Base-by-base conservation (phyloP, 2,888 invertebrate genomes). In the Ypsolopha sequella region DNA sequence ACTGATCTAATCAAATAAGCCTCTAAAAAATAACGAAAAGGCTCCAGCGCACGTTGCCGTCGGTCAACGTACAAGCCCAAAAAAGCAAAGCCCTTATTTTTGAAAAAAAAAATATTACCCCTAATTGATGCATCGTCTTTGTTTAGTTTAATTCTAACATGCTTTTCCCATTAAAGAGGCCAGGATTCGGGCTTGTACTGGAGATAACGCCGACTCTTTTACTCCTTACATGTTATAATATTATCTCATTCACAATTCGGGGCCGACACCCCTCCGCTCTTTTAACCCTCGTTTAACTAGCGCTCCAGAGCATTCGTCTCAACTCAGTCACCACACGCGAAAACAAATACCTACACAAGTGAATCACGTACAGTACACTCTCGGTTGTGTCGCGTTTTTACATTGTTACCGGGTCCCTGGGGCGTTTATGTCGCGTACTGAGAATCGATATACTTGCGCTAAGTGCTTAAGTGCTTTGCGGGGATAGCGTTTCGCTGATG, bases 61-160 rank as follows among this genome's bases (percentile, higher is more conserved):
- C 73, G 73, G 73, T 73, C 80, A 73, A 71, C 69, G 73, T 66
- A 80, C 80, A 82, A 76, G 74, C 70, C 76, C 80, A 76, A 73
- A 84, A 80, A 82, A 79, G 71, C 78, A 75, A 71, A 81, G 73
- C 73, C 77, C 76, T 76, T 85, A 80, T 81, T 74, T 61, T 63
- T 66, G 73, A 70, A 68, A 62, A 65, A 76, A 75, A 73, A 64
- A 75, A 68, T 68, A 70, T 67, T 71, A 73, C 66, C 76, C 77
- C 84, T 87, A 87, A 87, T 87, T 87, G 87, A 87, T 87, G 87
- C 86, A 84, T 87, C 82, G 84, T 81, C 86, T 87, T 86, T 86
- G 86, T 85, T 87, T 85, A 87, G 87, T 82, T 87, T 85, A 86
- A 87, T 86, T 87, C 86, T 82, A 84, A 87, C 87, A 87, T 85